phyloP scores from a whole-genome alignment of 2,113 vertebrate genomes.

The Mohoua ochrocephala region DNA sequence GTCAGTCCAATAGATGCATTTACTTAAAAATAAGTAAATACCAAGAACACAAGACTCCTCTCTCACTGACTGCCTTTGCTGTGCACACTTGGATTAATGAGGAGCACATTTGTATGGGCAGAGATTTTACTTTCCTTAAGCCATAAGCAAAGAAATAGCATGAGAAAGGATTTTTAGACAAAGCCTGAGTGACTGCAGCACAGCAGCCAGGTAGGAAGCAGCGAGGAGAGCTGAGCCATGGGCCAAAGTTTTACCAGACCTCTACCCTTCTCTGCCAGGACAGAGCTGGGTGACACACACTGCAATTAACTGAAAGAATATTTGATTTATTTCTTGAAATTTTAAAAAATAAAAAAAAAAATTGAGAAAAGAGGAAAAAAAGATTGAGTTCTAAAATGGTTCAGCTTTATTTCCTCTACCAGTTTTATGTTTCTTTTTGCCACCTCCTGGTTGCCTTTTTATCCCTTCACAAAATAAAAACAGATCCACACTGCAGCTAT shows the following conservation, averaged over 20 bases:
- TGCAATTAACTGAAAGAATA: neutral
- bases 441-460: neutral
- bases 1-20: neutral
- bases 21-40: conserved; percentile 13
- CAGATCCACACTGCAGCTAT: neutral
- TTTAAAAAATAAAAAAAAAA: neutral
- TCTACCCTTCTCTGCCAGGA: neutral
- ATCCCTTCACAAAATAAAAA: neutral
- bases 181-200: neutral
- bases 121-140: neutral
- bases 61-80: neutral
- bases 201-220: neutral
- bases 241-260: neutral
- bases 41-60: neutral
- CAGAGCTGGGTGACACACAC: neutral
- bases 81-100: neutral
- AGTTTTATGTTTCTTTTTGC: neutral
- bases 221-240: neutral
- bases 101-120: neutral
- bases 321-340: neutral
- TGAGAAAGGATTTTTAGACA: neutral
- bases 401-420: neutral
- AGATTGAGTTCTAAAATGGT: neutral
- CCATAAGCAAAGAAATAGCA: neutral
- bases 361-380: rapidly evolving